Conservation (phyloP, 2,888 invertebrate species). For the Tenthredo amoena region DNA sequence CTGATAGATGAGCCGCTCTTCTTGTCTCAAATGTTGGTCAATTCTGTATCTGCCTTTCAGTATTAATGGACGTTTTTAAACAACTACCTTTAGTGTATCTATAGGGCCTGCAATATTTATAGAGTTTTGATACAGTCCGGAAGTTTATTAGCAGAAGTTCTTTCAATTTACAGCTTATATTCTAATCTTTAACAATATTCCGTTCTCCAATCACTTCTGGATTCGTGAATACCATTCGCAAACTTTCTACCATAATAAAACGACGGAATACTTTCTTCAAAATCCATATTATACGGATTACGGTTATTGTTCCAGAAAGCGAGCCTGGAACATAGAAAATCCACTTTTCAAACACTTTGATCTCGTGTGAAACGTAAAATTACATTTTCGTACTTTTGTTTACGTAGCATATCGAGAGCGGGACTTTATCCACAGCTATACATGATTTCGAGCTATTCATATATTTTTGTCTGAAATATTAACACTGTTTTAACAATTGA, state of each 20-base stretch:
- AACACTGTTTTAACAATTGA: background rate
- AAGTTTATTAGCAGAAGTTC: background rate
- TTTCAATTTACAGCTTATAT: background rate
- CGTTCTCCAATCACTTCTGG: background rate
- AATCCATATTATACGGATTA: background rate
- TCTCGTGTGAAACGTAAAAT: background rate
- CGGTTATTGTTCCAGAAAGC: background rate
- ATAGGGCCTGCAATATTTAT: background rate
- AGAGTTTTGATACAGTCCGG: background rate
- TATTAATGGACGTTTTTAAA: no score
- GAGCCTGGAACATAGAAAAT: background rate
- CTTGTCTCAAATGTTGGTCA: no score
- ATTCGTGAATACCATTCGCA: background rate
- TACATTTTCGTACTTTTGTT: background rate
- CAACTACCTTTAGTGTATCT: background rate
- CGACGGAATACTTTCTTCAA: background rate
- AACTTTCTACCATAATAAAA: background rate
- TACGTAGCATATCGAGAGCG: background rate
- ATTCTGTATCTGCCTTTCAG: no score
- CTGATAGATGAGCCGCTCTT: no score
- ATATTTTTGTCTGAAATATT: background rate
- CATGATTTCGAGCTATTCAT: background rate
- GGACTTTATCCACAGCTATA: background rate
- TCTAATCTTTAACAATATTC: background rate
- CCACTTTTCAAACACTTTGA: background rate